phyloP scores from a whole-genome alignment of 30 jellyfish, hydroid and myxozoan genomes.

The Sanderia malayensis region DNA sequence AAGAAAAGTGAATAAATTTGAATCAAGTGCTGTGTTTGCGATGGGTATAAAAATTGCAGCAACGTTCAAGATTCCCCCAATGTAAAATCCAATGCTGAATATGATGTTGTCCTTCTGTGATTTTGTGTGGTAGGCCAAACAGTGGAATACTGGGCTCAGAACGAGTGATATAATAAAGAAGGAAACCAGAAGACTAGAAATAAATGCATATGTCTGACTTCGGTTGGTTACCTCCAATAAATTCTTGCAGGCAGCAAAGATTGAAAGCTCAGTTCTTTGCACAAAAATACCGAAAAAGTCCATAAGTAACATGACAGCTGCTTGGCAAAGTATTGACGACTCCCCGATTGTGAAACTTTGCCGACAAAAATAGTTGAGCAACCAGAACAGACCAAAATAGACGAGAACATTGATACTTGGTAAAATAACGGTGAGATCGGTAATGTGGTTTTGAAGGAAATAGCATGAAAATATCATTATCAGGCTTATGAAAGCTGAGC shows the following conservation, averaged over 20 bases:
- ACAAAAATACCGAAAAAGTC: slow-evolving; percentile 17
- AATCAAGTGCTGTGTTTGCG: slow-evolving; percentile 19
- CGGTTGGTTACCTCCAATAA: slow-evolving; percentile 6
- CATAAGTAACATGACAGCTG: slow-evolving; percentile 15
- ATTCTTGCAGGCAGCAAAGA: neutral
- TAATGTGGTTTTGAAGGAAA: slow-evolving; percentile 47
- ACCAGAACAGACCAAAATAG: slow-evolving; percentile 9
- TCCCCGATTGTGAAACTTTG: slow-evolving; percentile 72
- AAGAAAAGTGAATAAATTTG: slow-evolving; percentile 22
- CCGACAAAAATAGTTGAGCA: slow-evolving; percentile 28
- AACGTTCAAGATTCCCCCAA: slow-evolving; percentile 61
- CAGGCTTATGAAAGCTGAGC: slow-evolving; percentile 30
- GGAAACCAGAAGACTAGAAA: slow-evolving; percentile 34
- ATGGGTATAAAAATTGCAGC: slow-evolving; percentile 47
- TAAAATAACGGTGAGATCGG: slow-evolving; percentile 21
- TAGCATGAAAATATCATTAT: slow-evolving; percentile 39
- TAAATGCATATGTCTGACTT: neutral
- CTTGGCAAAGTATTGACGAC: slow-evolving; percentile 45
- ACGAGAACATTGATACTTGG: slow-evolving; percentile 23
- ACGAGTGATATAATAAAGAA: slow-evolving; percentile 19
- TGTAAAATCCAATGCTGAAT: slow-evolving; percentile 42
- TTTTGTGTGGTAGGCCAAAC: slow-evolving; percentile 34
- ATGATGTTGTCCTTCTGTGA: slow-evolving; percentile 33
- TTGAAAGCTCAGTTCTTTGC: slow-evolving; percentile 15
- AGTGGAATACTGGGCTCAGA: slow-evolving; percentile 59